These are phyloP conservation scores for Hesperia comma DNA, from an alignment of 2,888 invertebrate genomes.

Conservation along the genomic window DNA sequence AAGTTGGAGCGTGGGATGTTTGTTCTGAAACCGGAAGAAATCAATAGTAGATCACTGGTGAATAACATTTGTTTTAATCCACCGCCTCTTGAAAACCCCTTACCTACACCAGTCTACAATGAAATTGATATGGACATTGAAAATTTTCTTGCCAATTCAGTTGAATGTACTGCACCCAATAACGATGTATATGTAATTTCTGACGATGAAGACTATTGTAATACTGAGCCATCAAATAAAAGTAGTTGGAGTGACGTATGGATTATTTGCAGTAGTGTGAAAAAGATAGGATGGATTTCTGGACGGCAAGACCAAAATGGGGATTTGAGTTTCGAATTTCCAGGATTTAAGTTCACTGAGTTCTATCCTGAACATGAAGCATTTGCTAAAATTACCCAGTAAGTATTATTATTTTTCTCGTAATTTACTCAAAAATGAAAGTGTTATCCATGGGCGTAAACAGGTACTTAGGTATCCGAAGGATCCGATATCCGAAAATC, in stretches of 20 bases:
- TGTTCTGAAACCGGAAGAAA: conserved; percentile 76
- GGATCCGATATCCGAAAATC: too few species aligned
- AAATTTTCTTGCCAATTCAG: conserved; percentile 54
- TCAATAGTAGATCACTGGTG: conserved; percentile 60
- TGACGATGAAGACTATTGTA: conserved; percentile 49
- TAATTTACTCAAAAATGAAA: too few species aligned
- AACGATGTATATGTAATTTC: conserved; percentile 50
- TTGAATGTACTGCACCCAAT: conserved; percentile 46
- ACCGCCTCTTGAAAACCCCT: conserved; percentile 14
- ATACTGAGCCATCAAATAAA: conserved; percentile 5
- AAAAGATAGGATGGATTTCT: conserved; percentile 62
- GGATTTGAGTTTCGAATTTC: conserved; percentile 66
- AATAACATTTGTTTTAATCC: conserved; percentile 26
- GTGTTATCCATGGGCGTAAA: too few species aligned
- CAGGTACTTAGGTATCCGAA: too few species aligned
- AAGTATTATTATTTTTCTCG: conserved; percentile 50
- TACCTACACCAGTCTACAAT: conserved; percentile 18
- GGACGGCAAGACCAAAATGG: conserved; percentile 54
- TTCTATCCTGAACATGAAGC: conserved; percentile 63
- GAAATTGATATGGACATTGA: conserved; percentile 56
- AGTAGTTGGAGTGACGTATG: conserved; percentile 53
- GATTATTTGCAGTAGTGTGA: conserved; percentile 62
- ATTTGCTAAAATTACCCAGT: conserved; percentile 67
- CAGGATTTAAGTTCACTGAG: conserved; percentile 63
- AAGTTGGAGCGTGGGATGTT: conserved; percentile 60